Evolutionary conservation across 2,113 vertebrate species (phyloP).

Genomic region (Istiophorus platypterus): DNA sequence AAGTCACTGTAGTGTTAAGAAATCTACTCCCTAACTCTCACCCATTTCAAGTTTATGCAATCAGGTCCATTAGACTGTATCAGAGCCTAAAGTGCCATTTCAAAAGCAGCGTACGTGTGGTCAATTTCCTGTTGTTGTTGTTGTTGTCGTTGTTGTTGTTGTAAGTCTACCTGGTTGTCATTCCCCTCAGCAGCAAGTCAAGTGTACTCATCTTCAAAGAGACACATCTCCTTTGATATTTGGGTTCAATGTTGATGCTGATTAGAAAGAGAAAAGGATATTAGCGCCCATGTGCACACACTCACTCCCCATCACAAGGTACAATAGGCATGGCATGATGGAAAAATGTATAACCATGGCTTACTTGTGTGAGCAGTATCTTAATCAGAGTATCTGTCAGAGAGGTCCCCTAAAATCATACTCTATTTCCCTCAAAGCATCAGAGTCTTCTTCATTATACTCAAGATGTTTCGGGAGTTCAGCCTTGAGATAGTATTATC

Average conservation of each 20-base stretch:
- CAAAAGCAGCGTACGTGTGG: constrained; percentile 55
- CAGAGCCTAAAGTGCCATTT: constrained; percentile 54
- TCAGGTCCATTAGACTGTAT: constrained; percentile 41
- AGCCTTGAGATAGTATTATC: constrained; percentile 37
- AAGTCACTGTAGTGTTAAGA: neutral
- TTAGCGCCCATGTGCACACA: constrained; percentile 31
- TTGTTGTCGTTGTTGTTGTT: constrained; percentile 41
- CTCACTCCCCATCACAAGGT: constrained; percentile 8
- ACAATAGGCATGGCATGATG: neutral
- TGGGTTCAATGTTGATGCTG: constrained; percentile 42
- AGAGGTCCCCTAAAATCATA: constrained; percentile 42
- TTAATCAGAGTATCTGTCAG: constrained; percentile 47
- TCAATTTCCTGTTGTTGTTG: constrained; percentile 57
- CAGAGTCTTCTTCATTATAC: constrained; percentile 43
- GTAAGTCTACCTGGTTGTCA: constrained; percentile 60
- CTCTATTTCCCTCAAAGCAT: constrained; percentile 34
- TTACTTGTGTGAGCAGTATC: constrained; percentile 31
- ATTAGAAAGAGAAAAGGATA: constrained; percentile 63
- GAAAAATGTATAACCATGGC: constrained; percentile 28
- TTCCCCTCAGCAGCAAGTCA: constrained; percentile 55
- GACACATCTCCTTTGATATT: constrained; percentile 62
- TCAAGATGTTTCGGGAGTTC: constrained; percentile 28
- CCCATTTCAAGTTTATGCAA: constrained; percentile 39
- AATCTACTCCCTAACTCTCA: constrained; percentile 19
- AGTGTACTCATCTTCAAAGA: constrained; percentile 63